A percentile compares a stretch with the other conserved stretches of the same genome.
Evolutionary conservation across 2,113 vertebrate species (phyloP).

Genomic region (Grammomys dolichurus): DNA sequence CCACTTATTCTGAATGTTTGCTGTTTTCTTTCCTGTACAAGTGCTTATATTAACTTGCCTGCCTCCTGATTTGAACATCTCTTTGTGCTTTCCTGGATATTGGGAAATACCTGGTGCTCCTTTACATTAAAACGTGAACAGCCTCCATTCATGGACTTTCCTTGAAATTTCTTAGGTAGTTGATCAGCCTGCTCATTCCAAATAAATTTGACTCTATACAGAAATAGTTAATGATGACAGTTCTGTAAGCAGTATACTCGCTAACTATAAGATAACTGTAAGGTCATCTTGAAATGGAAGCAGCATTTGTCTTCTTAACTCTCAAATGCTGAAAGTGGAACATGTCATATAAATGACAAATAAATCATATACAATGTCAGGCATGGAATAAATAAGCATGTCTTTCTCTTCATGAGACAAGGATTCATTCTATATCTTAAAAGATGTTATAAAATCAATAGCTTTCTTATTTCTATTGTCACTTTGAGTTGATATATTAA

Average conservation of each 20-base stretch:
- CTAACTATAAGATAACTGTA: neutral
- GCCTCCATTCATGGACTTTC: neutral
- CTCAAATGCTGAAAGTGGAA: constrained; percentile 57
- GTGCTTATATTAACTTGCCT: neutral
- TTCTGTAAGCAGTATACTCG: neutral
- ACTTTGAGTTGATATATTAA: constrained; percentile 74
- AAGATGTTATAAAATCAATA: constrained; percentile 81
- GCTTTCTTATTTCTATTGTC: constrained; percentile 79
- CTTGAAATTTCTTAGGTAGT: neutral
- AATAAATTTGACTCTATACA: neutral
- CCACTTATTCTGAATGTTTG: neutral
- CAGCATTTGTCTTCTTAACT: constrained; percentile 12
- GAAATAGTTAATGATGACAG: neutral
- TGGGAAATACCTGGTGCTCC: neutral
- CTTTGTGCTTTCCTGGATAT: neutral
- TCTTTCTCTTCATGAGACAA: constrained; percentile 75
- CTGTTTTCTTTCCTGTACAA: neutral
- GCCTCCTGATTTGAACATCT: neutral
- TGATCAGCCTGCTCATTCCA: neutral
- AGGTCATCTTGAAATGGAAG: neutral
- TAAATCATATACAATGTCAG: constrained; percentile 73
- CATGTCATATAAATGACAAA: constrained; percentile 72
- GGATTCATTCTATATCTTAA: constrained; percentile 77
- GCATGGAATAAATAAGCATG: constrained; percentile 69
- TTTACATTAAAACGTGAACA: neutral